Evolutionary conservation across 2,797 vertebrate species (phyloP), one percentile per base, ranked within the genome.

Genomic region (Tympanoctomys barrerae): DNA sequence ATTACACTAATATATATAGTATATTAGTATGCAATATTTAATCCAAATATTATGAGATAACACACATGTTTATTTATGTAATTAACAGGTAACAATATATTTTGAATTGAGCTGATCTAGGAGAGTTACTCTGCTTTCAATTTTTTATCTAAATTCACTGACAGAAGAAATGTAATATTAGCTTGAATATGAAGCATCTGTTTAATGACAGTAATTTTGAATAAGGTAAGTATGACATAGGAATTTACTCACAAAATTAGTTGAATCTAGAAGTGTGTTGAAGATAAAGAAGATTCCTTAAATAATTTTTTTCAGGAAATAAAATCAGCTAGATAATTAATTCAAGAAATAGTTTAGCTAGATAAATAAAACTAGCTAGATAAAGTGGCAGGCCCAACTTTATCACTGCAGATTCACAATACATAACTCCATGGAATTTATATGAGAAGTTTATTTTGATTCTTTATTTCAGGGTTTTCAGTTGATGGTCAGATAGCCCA

Each of bases 21-120:
- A 66, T 49, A 70, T 70, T 36, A 19, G 19, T 70, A 36, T 33
- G n/a, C 14, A 19, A n/a, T 68, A 71, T 39, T 71, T 71, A n/a
- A 71, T 71, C 24, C 10, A 19, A 39, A 39, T 42, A 42, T 42
- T 42, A 42, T 42, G 42, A 42, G 42, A 42, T 42, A 42, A 42
- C 42, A 42, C 42, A 42, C 5, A 42, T 42, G 42, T 42, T 42
- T 42, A 42, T 42, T 42, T 42, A 42, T 42, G 42, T 42, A 42
- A 42, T 42, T 42, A 42, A 5, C 42, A 79, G 19, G 6, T 68
- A 87, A 71, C 39, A n/a, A 31, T 6, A 4, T 49, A 54, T 77
- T 86, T 94, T 89, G 52, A 86, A 49, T 54, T 59, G 21, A 91
- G 12, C 46, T 46, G 31, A 87, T 57, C 36, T 90, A 83, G 49